Percentiles rank a stretch among this genome's conserved stretches.
Conservation (phyloP, 2,113 vertebrate species). For the Saccopteryx leptura region DNA sequence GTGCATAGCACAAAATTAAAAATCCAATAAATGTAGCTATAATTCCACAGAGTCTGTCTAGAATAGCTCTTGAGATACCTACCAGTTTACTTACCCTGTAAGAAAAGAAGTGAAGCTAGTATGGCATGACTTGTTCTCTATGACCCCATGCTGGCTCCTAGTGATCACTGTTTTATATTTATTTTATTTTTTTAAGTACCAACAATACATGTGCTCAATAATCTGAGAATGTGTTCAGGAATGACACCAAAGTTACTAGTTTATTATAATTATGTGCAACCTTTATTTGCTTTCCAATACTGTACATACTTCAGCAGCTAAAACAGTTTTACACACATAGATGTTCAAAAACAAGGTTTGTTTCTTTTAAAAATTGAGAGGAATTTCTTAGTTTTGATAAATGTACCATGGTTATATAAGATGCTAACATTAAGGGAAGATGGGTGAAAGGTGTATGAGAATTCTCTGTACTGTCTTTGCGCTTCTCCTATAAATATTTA, state of each 20-base stretch:
- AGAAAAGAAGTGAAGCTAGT: neutral
- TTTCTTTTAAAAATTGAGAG: slow-evolving; percentile 43
- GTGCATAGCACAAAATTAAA: slow-evolving; percentile 55
- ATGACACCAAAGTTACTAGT: slow-evolving; percentile 1
- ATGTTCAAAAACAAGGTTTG: neutral
- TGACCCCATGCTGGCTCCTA: neutral
- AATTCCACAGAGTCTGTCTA: neutral
- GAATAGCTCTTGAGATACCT: neutral
- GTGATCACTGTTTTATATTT: neutral
- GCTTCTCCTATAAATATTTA: slow-evolving; percentile 45
- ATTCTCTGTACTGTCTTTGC: slow-evolving; percentile 19
- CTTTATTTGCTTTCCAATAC: neutral
- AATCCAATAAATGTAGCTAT: neutral
- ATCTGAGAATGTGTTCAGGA: slow-evolving; percentile 8
- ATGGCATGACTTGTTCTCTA: neutral
- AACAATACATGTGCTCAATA: neutral
- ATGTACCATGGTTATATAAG: neutral
- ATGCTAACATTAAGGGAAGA: neutral
- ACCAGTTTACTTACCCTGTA: neutral
- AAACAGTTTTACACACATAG: slow-evolving; percentile 33
- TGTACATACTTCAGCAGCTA: neutral
- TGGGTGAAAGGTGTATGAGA: neutral
- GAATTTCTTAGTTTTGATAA: slow-evolving; percentile 50
- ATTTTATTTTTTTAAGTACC: neutral
- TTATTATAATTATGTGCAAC: neutral